Conservation (phyloP, 2,797 vertebrate species). For the Somateria mollissima region DNA sequence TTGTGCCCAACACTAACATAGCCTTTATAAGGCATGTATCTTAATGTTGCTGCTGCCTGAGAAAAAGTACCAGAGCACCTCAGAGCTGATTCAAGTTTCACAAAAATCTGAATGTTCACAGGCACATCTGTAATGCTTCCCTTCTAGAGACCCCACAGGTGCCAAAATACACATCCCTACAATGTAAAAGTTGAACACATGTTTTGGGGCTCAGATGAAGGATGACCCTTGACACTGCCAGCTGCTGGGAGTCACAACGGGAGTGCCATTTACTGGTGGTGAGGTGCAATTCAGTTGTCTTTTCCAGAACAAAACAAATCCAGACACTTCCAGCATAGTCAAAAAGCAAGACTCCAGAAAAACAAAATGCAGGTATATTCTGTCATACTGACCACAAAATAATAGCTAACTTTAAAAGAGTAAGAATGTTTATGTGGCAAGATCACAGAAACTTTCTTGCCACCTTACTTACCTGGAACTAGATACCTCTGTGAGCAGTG, state of each 20-base stretch:
- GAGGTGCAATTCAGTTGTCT: not conserved
- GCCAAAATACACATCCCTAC: not conserved
- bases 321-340: not conserved
- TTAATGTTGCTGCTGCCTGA: not conserved
- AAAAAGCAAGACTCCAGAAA: not conserved
- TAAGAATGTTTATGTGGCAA: not conserved
- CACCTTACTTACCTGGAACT: not conserved
- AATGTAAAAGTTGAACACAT: not conserved
- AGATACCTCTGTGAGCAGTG: not conserved
- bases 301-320: not conserved
- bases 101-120: not conserved
- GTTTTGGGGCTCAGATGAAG: not conserved
- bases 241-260: accelerated
- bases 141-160: constrained; percentile 7
- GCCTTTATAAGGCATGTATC: not conserved
- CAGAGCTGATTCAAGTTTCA: not conserved
- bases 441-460: not conserved
- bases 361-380: not conserved
- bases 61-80: not conserved
- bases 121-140: not conserved
- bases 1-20: not conserved
- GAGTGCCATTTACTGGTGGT: accelerated
- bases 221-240: not conserved
- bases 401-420: not conserved
- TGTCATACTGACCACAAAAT: not conserved